A percentile compares a stretch with the other conserved stretches of the same genome.
phyloP scores from a whole-genome alignment of 1,140 invertebrate genomes.

The Trichonephila clavipes region DNA sequence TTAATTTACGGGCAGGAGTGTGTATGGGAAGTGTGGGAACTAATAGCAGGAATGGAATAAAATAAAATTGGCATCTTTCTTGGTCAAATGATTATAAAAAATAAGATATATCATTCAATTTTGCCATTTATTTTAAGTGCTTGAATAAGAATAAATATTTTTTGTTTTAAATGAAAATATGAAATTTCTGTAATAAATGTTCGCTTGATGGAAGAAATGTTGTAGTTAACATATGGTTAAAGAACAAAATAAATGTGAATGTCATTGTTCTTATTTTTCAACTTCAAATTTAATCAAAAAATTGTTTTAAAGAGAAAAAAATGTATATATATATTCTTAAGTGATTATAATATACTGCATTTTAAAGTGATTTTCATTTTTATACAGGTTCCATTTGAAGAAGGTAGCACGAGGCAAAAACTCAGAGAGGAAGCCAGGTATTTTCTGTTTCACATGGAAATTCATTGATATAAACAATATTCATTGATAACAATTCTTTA shows the following conservation, averaged over 20 bases:
- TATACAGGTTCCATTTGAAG: conserved; percentile 86
- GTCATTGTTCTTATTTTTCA: not conserved
- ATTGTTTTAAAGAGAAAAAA: not conserved
- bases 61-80: too few relatives aligned
- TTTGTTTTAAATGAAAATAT: too few relatives aligned
- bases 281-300: not conserved
- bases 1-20: too few relatives aligned
- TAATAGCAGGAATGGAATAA: too few relatives aligned
- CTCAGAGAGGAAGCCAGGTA: conserved; percentile 90
- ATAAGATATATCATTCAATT: too few relatives aligned
- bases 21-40: too few relatives aligned
- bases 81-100: too few relatives aligned
- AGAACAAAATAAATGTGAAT: not conserved
- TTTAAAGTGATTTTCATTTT: not conserved
- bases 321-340: not conserved
- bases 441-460: not conserved
- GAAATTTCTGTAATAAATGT: not conserved
- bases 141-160: too few relatives aligned
- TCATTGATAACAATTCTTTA: not conserved
- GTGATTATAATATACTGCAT: not conserved
- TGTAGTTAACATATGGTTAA: not conserved
- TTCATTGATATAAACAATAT: not conserved
- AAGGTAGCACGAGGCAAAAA: conserved; percentile 89
- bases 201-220: not conserved
- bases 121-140: too few relatives aligned